phyloP scores from a whole-genome alignment of 2,797 vertebrate genomes.

The Decapterus maruadsi region DNA sequence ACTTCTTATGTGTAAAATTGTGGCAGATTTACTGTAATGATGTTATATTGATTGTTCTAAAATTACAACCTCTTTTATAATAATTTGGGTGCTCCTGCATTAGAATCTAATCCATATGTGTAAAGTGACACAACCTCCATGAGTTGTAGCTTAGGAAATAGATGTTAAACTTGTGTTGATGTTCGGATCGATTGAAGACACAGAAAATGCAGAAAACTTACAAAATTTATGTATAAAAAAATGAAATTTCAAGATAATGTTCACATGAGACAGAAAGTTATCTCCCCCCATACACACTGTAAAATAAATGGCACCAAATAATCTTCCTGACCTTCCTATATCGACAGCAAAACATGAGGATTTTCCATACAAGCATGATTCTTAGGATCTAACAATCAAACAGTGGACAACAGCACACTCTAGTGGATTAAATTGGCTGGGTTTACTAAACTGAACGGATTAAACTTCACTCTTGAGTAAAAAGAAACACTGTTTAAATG shows the following conservation, averaged over 20 bases:
- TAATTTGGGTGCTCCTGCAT: neutral
- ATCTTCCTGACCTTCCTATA: conserved; percentile 18
- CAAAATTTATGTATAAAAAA: conserved; percentile 67
- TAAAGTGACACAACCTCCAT: neutral
- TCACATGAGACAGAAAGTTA: conserved; percentile 38
- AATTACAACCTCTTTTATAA: neutral
- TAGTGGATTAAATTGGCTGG: conserved; percentile 15
- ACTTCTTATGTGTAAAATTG: neutral
- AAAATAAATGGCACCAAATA: conserved; percentile 32
- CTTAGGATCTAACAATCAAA: neutral
- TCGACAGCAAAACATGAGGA: conserved; percentile 18
- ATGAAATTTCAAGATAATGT: conserved; percentile 39
- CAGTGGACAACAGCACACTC: conserved; percentile 39
- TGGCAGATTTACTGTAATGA: neutral
- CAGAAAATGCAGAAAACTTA: conserved; percentile 58
- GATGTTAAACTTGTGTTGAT: conserved; percentile 10
- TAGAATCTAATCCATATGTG: neutral
- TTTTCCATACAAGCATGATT: neutral
- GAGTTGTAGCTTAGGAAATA: conserved; percentile 4
- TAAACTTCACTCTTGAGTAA: neutral
- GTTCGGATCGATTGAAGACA: conserved; percentile 49
- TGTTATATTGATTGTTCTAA: neutral
- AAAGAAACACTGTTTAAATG: neutral
- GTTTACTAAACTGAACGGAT: neutral
- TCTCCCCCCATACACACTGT: conserved; percentile 21